Evolutionary conservation across 2,797 vertebrate species (phyloP).

Genomic region (Brachyrhaphis roseni): DNA sequence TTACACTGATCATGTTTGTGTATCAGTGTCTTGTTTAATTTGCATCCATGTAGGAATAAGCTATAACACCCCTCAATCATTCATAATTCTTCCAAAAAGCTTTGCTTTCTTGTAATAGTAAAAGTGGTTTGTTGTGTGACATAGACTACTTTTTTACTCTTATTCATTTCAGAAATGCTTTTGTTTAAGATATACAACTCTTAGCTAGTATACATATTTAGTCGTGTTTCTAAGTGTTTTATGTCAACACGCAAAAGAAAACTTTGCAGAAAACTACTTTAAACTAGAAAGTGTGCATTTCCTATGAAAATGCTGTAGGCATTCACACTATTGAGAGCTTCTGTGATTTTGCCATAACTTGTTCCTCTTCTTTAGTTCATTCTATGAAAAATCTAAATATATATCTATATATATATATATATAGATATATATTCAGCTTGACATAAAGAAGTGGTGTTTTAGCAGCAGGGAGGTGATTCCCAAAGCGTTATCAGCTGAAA

Average conservation of each 20-base stretch:
- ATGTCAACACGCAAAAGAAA: background rate
- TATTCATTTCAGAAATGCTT: background rate
- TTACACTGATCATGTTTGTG: background rate
- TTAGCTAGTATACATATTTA: background rate
- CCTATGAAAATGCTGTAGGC: too few species aligned
- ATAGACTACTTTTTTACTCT: too few species aligned
- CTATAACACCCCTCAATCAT: too few species aligned
- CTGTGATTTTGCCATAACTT: background rate
- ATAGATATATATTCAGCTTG: slow-evolving; percentile 5
- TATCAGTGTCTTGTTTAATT: background rate
- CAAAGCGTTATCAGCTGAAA: background rate
- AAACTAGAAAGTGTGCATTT: background rate
- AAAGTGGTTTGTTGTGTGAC: background rate
- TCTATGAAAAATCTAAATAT: background rate
- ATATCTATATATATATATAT: too few species aligned
- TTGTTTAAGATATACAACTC: background rate
- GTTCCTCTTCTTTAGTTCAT: background rate
- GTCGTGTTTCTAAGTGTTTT: background rate
- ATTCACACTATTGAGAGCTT: background rate
- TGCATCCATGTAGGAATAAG: background rate
- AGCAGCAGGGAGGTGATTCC: background rate
- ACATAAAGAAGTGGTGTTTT: slow-evolving; percentile 4
- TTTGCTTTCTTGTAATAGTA: background rate
- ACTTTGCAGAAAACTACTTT: background rate
- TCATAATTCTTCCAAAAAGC: background rate